phyloP scores from a whole-genome alignment of 2,113 vertebrate species.

The Myotis yumanensis region DNA sequence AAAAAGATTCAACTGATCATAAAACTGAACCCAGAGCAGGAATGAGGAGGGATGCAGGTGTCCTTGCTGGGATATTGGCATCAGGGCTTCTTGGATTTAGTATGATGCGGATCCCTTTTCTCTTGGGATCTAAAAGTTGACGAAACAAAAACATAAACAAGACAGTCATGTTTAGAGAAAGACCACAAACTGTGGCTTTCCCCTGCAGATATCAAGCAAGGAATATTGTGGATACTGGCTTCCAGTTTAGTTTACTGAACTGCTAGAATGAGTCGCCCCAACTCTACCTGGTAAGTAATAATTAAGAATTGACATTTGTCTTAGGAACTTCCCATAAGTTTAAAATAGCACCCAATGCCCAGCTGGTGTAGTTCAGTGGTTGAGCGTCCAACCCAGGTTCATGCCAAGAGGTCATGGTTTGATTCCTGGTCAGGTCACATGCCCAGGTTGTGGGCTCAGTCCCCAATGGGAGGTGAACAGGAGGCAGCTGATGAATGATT shows the following conservation, averaged over 20 bases:
- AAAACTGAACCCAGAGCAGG: conserved; percentile 4
- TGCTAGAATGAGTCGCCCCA: neutral
- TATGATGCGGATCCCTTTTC: too few species aligned
- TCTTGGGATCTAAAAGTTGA: too few species aligned
- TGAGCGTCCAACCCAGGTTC: too few species aligned
- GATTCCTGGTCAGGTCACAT: too few species aligned
- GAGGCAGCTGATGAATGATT: too few species aligned
- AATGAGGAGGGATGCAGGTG: neutral
- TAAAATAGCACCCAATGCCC: neutral
- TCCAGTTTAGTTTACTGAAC: neutral
- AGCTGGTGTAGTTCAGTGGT: too few species aligned
- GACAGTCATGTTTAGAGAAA: conserved; percentile 35
- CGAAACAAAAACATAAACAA: conserved; percentile 31
- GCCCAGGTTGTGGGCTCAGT: too few species aligned
- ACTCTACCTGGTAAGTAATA: neutral
- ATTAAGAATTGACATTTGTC: neutral
- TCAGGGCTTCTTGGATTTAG: neutral
- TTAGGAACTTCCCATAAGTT: neutral
- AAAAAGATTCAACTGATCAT: neutral
- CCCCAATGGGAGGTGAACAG: too few species aligned
- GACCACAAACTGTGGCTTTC: neutral
- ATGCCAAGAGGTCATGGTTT: too few species aligned
- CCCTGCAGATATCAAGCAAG: neutral
- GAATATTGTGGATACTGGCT: neutral
- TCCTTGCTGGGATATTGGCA: neutral